Base-by-base conservation (phyloP, 2,888 invertebrate genomes). In the Campaea margaritaria region DNA sequence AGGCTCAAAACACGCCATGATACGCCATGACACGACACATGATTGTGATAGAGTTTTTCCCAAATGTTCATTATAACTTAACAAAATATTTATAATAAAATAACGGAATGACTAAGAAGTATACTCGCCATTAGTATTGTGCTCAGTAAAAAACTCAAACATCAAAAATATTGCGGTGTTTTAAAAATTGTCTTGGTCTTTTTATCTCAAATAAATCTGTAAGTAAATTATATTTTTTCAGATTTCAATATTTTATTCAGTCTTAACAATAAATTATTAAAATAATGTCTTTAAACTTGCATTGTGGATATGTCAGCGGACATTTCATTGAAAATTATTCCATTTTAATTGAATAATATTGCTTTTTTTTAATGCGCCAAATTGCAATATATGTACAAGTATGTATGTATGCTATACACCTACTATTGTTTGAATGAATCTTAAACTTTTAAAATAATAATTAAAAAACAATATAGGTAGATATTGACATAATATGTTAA, bases 211-310 rank as follows among this genome's bases (percentile, higher is more conserved):
- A 21, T 21, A 21, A 21, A 60, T 58, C 13, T 9, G 31, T 62
- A n/a, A n/a, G 59, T 64, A 65, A 69, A 66, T n/a, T n/a, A n/a
- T 62, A 70, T 59, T 49, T 67, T 69, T 68, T 66, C 72, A 67
- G 73, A 68, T 76, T 75, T 69, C 71, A 79, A n/a, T 80, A 79
- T 79, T 51, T 79, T 80, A 75, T 82, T 89, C 89, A 89, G 89
- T 89, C 88, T 89, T 87, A 87, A 86, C 69, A 79, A 83, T 81
- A 81, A 81, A 81, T 83, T 79, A 82, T 75, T 72, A 68, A 72
- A 71, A 71, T 74, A 69, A 71, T 74, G 68, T 75, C 62, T 71
- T 69, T 73, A 67, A 7, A 56, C 55, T 57, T 68, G 53, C 53
- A 41, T 4, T 12, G 39, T 5, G 21, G 21, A 21, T 21, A 21